phyloP scores from a whole-genome alignment of 2,113 vertebrate genomes.

The Indri indri region DNA sequence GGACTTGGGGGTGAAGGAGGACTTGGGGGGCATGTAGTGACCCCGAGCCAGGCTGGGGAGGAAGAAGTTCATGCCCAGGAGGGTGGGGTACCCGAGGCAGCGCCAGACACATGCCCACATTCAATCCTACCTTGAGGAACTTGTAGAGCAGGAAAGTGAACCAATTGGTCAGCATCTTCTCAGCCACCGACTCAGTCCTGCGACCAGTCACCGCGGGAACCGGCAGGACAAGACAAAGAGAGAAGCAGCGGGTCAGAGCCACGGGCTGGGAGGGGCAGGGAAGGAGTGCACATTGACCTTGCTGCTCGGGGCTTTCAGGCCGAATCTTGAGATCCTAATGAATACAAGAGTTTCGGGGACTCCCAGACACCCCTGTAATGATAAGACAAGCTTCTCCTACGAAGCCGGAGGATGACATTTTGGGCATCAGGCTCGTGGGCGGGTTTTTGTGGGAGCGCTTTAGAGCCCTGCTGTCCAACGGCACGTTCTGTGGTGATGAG shows the following conservation, averaged over 20 bases:
- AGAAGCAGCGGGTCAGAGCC: neutral
- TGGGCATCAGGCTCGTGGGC: accelerated
- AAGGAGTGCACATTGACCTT: too few relatives aligned
- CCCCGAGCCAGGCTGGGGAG: neutral
- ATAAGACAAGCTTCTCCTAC: neutral
- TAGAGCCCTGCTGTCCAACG: accelerated
- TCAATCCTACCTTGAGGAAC: conserved; percentile 90
- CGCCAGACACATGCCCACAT: neutral
- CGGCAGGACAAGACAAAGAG: neutral
- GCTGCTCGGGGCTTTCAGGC: neutral
- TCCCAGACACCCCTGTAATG: neutral
- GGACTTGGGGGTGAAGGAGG: neutral
- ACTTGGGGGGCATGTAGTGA: neutral
- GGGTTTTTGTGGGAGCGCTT: neutral
- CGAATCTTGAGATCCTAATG: neutral
- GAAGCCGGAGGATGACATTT: neutral
- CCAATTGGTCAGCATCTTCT: conserved; percentile 95
- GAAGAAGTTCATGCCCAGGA: neutral
- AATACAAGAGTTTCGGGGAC: accelerated
- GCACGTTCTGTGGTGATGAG: accelerated
- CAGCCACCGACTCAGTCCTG: conserved; percentile 93
- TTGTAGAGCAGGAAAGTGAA: conserved; percentile 94
- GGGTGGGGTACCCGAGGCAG: neutral
- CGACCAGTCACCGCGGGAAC: conserved; percentile 57
- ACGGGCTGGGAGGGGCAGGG: neutral